Evolutionary conservation across 1,140 invertebrate genomes (phyloP), one percentile per base, ranked within the genome.

Genomic region (Trichonephila clavipes): DNA sequence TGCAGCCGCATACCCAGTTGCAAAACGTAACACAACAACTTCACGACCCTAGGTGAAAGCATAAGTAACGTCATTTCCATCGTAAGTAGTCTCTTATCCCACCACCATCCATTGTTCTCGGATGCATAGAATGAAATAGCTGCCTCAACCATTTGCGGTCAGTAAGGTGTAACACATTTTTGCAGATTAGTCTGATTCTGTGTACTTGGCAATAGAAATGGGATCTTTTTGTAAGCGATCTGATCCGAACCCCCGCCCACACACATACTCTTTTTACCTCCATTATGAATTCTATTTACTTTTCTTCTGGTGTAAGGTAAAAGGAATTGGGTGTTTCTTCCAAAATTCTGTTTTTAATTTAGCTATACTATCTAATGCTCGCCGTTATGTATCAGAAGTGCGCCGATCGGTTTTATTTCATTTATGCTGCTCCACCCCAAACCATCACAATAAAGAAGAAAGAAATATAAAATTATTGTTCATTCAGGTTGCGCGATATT

Each of bases 11-110:
- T 34, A 2, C 16, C 69, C 69, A 40, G 4, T 77, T 34, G 34
- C 72, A 72, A n/a, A n/a, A n/a, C 21, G n/a, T n/a, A 77, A 18
- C 14, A 77, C 72, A 28, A 72, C 5, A 10, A 34, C 16, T 24
- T n/a, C 72, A 77, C 10, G 24, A 77, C 28, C 24, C 12, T 24
- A 77, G 12, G 18, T 34, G 72, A 77, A 77, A 40, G 18, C 28
- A 18, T 40, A 34, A 77, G 72, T 77, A 77, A 34, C 72, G 28
- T 34, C 72, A 77, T 40, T 77, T 77, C 28, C 72, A 77, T 77
- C 18, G 28, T 77, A 77, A 77, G 72, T 34, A 8, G 28, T 18
- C 24, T 34, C 28, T 40, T 14, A 28, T 34, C 16, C 34, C 28
- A 6, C 19, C 62, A 64, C 0, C 34, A 14, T 34, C 72, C 28